A percentile compares a stretch with the other conserved stretches of the same genome.
phyloP scores from a whole-genome alignment of 2,888 invertebrate species.

The Argyra leucocephala region DNA sequence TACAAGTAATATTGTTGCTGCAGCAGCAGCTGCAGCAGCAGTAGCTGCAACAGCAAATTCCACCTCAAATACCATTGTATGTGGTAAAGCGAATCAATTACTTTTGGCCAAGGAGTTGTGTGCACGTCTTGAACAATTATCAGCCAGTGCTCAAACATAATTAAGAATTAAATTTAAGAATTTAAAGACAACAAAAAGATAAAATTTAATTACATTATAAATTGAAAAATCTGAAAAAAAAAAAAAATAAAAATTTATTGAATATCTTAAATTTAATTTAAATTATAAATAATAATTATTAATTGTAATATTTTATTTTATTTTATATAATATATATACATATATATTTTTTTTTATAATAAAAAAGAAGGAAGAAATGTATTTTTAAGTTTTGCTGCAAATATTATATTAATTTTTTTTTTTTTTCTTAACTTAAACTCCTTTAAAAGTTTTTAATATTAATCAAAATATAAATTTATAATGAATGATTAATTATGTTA shows the following conservation, averaged over 20 bases:
- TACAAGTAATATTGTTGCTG: neutral
- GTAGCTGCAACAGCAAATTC: conserved; percentile 28
- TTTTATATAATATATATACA: too few relatives aligned
- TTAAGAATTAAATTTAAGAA: conserved; percentile 27
- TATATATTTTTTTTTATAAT: neutral
- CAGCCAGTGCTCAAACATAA: conserved; percentile 41
- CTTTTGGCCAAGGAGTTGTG: conserved; percentile 47
- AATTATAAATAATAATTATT: neutral
- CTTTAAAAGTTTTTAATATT: neutral
- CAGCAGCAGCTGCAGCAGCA: conserved; percentile 22
- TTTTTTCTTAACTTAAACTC: too few relatives aligned
- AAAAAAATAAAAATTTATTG: neutral
- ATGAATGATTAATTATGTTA: conserved; percentile 6
- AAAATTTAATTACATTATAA: neutral
- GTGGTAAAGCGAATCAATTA: conserved; percentile 38
- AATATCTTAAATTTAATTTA: neutral
- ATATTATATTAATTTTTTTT: too few relatives aligned
- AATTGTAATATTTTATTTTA: neutral
- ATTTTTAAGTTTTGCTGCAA: neutral
- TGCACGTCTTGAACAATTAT: conserved; percentile 47
- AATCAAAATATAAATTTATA: neutral
- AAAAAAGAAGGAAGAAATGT: neutral
- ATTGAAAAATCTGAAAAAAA: neutral
- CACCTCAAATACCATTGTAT: conserved; percentile 30
- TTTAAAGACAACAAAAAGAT: conserved; percentile 8